phyloP scores from a whole-genome alignment of 2,113 vertebrate genomes.

The Plectropomus leopardus region DNA sequence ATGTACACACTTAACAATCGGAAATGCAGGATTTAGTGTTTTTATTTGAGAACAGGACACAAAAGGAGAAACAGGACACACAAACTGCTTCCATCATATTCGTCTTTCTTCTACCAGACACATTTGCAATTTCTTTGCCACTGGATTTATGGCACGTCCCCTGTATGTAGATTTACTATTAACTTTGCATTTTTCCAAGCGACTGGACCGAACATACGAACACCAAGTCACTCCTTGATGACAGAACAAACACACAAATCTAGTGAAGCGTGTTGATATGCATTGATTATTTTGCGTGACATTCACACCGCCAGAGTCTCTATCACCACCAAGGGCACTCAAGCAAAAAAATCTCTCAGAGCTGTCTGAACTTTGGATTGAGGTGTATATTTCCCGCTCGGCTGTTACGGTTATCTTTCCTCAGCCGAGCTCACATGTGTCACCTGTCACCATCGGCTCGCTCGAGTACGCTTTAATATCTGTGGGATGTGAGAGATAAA shows the following conservation, averaged over 20 bases:
- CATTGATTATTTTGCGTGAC: constrained; percentile 16
- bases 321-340: background rate
- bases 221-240: background rate
- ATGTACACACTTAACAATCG: background rate
- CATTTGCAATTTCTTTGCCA: background rate
- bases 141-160: background rate
- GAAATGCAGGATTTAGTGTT: background rate
- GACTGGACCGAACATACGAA: constrained; percentile 1
- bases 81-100: background rate
- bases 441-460: constrained; percentile 15
- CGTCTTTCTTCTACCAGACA: background rate
- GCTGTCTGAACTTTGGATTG: background rate
- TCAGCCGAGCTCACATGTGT: background rate
- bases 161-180: constrained; percentile 17
- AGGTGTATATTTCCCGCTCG: background rate
- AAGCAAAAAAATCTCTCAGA: background rate
- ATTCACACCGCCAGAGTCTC: background rate
- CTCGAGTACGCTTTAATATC: constrained; percentile 20
- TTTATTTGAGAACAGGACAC: background rate
- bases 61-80: no score
- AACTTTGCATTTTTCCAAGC: constrained; percentile 3
- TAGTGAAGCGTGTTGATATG: constrained; percentile 3
- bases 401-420: constrained; percentile 4
- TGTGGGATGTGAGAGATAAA: background rate
- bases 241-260: constrained; percentile 18